A percentile compares a stretch with the other conserved stretches of the same genome.
These are phyloP conservation scores for Athene noctua DNA, from an alignment of 2,113 vertebrate species.

Conservation along the genomic window DNA sequence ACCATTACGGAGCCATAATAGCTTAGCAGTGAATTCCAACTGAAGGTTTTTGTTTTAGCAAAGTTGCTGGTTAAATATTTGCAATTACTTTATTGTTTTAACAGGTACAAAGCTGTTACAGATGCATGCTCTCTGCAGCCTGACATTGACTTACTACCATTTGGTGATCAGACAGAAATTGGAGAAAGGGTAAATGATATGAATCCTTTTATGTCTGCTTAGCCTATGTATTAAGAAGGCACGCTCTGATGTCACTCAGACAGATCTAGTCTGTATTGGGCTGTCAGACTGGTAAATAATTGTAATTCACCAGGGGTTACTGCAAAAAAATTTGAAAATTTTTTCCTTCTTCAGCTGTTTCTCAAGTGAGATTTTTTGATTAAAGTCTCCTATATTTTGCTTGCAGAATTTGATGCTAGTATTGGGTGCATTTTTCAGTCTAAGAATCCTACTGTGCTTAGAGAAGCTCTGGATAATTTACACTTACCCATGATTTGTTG, in stretches of 20 bases:
- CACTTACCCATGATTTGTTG: neutral
- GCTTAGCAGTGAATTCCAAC: neutral
- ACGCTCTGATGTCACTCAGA: neutral
- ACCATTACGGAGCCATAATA: neutral
- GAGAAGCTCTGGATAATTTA: neutral
- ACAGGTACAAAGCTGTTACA: conserved; percentile 95
- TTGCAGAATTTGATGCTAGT: neutral
- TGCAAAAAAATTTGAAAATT: neutral
- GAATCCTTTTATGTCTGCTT: neutral
- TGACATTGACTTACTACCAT: conserved; percentile 96
- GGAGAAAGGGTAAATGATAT: conserved; percentile 89
- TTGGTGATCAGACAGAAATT: conserved; percentile 98
- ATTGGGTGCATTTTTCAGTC: neutral
- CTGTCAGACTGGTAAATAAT: neutral
- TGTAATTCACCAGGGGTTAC: neutral
- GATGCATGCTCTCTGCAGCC: conserved; percentile 96
- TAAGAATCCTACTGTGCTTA: neutral
- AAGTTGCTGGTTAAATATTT: neutral
- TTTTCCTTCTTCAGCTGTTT: neutral
- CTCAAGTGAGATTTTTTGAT: neutral
- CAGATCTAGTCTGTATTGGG: neutral
- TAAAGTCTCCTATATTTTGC: neutral
- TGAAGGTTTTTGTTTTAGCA: neutral
- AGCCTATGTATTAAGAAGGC: neutral
- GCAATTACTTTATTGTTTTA: neutral